phyloP scores from a whole-genome alignment of 2,113 vertebrate species.

The Fregata magnificens region DNA sequence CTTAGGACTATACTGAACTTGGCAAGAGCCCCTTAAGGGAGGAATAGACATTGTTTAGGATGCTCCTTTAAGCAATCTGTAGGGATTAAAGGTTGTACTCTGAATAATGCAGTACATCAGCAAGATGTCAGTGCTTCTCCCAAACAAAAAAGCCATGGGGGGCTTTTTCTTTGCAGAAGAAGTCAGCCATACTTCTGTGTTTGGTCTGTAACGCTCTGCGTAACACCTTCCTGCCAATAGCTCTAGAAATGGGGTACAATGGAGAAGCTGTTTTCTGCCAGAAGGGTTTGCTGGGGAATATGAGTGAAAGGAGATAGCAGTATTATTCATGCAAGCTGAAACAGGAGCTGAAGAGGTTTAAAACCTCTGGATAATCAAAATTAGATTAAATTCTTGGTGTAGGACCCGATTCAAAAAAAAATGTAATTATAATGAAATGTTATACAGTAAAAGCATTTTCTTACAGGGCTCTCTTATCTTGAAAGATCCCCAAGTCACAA shows the following conservation, averaged over 20 bases:
- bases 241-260: background rate
- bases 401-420: background rate
- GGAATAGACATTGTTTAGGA: background rate
- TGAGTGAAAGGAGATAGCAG: background rate
- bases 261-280: background rate
- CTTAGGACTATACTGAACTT: background rate
- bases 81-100: background rate
- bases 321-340: background rate
- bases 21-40: background rate
- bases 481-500: background rate
- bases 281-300: background rate
- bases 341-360: background rate
- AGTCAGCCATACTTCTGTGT: background rate
- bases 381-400: constrained; percentile 3
- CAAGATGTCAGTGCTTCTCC: background rate
- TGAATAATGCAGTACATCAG: background rate
- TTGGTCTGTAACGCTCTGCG: background rate
- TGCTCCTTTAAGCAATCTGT: background rate
- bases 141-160: background rate
- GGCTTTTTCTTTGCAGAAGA: background rate
- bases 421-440: background rate
- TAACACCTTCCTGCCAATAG: background rate
- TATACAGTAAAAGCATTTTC: background rate
- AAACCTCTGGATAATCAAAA: constrained; percentile 26
- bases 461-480: background rate